phyloP scores from a whole-genome alignment of 92 coral and sea anemone genomes.

The Porites lobata region DNA sequence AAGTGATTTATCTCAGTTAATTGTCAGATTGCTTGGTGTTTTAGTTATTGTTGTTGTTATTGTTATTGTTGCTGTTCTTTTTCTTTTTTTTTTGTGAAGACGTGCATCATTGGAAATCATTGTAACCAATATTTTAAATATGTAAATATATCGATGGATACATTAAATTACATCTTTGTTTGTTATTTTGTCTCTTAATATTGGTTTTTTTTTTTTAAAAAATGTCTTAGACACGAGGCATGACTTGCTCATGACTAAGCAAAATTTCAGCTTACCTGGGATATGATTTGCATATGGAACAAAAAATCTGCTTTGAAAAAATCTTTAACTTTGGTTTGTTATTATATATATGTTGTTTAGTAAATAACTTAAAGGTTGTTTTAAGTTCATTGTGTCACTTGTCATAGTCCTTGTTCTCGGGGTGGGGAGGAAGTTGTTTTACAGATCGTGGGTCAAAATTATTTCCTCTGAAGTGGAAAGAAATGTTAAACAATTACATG shows the following conservation, averaged over 20 bases:
- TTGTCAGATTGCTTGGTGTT: too few relatives aligned
- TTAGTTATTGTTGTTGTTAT: too few relatives aligned
- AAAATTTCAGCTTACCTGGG: not conserved
- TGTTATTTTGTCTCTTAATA: not conserved
- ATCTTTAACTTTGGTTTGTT: not conserved
- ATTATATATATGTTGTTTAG: not conserved
- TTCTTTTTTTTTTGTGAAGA: too few relatives aligned
- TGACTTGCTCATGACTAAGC: not conserved
- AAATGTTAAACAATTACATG: not conserved
- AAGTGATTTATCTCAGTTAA: too few relatives aligned
- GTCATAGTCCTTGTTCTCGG: slow-evolving; percentile 16
- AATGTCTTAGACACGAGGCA: not conserved
- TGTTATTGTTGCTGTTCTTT: too few relatives aligned
- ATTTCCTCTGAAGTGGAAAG: slow-evolving; percentile 28
- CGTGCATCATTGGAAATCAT: not conserved
- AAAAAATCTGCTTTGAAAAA: not conserved
- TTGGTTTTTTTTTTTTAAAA: not conserved
- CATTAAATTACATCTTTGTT: not conserved
- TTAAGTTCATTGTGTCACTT: not conserved
- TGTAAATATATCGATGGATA: not conserved
- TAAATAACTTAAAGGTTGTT: not conserved
- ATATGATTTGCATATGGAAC: not conserved
- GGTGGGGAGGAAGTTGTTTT: slow-evolving; percentile 33
- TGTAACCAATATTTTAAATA: not conserved
- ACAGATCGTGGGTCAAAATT: not conserved